A percentile compares a stretch with the other conserved stretches of the same genome.
Conservation (phyloP, 2,113 vertebrate species). For the Amphilophus citrinellus region DNA sequence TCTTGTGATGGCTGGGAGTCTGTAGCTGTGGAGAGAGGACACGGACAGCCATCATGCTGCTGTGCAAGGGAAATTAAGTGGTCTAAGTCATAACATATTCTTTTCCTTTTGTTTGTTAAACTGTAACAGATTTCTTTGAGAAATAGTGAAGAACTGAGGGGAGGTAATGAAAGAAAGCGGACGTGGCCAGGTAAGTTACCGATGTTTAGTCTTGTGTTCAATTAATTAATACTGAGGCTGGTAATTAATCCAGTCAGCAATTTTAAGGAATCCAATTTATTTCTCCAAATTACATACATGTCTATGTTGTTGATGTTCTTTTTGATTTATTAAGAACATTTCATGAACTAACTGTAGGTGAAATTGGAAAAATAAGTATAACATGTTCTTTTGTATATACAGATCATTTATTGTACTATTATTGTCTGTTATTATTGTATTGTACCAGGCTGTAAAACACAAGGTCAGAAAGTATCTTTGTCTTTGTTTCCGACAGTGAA, state of each 20-base stretch:
- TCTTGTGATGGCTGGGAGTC: background rate
- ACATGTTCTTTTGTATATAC: background rate
- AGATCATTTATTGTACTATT: conserved; percentile 11
- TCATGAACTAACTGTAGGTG: background rate
- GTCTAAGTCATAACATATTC: background rate
- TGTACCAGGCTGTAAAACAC: background rate
- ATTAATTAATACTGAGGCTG: no score
- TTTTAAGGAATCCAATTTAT: background rate
- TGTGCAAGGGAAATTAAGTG: background rate
- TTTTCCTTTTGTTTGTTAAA: background rate
- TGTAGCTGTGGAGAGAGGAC: conserved; percentile 3
- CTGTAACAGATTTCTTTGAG: background rate
- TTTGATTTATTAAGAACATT: background rate
- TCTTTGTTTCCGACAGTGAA: conserved; percentile 42
- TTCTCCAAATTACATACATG: background rate
- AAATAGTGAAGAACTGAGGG: conserved; percentile 11
- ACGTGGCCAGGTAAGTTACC: conserved; percentile 57
- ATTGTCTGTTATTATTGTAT: background rate
- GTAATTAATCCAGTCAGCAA: background rate
- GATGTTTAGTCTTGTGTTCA: background rate
- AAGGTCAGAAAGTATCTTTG: conserved; percentile 40
- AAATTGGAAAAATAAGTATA: background rate
- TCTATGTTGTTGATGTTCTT: background rate
- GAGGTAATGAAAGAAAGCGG: conserved; percentile 31
- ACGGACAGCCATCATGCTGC: background rate